Conservation (phyloP, 2,888 invertebrate species). For the Ochropleura plecta region DNA sequence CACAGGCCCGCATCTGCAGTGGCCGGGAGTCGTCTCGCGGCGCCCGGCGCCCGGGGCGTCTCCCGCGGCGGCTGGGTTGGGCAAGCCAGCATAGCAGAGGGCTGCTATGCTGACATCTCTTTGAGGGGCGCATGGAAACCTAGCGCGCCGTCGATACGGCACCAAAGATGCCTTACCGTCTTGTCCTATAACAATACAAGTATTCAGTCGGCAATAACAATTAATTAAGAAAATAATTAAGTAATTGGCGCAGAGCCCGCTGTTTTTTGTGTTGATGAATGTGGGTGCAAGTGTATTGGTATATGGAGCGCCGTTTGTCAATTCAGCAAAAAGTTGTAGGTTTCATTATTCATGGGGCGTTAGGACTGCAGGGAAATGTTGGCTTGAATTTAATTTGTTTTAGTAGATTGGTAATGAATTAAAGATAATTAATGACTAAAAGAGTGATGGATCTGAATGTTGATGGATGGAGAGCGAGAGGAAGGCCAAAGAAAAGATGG, state of each 20-base stretch:
- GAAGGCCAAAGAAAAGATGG: too few species aligned
- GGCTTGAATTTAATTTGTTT: conserved; percentile 16
- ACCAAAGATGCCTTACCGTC: too few species aligned
- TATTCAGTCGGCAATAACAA: conserved; percentile 78
- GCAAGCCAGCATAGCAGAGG: too few species aligned
- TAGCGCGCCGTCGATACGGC: too few species aligned
- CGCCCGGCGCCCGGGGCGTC: too few species aligned
- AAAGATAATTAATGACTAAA: conserved; percentile 12
- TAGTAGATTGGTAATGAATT: conserved; percentile 4
- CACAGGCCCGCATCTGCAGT: too few species aligned
- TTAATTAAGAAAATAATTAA: conserved; percentile 83
- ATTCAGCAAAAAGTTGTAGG: conserved; percentile 50
- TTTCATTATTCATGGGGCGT: conserved; percentile 42
- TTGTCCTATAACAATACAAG: conserved; percentile 71
- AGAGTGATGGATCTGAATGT: too few species aligned
- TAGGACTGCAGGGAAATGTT: conserved; percentile 4
- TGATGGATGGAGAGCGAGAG: too few species aligned
- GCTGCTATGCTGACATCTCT: too few species aligned
- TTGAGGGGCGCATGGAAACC: too few species aligned
- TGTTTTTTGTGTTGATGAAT: conserved; percentile 75
- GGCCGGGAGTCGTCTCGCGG: too few species aligned
- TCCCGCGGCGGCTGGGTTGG: too few species aligned
- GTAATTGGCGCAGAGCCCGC: conserved; percentile 62
- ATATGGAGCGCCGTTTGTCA: conserved; percentile 51
- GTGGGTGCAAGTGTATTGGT: conserved; percentile 51